Percentiles rank a stretch among this genome's conserved stretches.
Conservation (phyloP, 2,888 invertebrate genomes). For the Drosophila birchii region DNA sequence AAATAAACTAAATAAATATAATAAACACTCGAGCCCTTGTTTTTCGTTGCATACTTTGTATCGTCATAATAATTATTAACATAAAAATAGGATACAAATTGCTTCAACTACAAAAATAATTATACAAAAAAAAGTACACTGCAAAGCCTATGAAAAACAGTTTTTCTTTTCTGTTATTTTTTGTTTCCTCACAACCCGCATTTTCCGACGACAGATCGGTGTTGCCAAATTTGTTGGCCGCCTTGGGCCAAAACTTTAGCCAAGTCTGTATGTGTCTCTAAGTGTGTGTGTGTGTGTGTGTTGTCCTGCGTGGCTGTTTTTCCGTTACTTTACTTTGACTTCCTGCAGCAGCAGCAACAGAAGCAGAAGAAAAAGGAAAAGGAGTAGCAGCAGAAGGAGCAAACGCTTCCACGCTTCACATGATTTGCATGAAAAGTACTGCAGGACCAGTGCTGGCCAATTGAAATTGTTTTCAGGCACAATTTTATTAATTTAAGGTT, state of each 20-base stretch:
- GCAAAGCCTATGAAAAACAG: background rate
- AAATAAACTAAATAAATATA: background rate
- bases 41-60: background rate
- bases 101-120: background rate
- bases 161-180: background rate
- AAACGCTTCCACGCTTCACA: slow-evolving; percentile 21
- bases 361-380: background rate
- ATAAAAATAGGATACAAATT: background rate
- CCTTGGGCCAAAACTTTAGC: slow-evolving; percentile 18
- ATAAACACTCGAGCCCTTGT: background rate
- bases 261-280: slow-evolving; percentile 15
- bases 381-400: background rate
- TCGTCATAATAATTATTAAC: background rate
- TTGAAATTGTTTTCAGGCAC: background rate
- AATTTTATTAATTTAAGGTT: background rate
- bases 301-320: slow-evolving; percentile 55
- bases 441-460: slow-evolving; percentile 9
- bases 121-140: background rate
- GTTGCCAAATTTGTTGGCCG: slow-evolving; percentile 20
- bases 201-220: slow-evolving; percentile 12
- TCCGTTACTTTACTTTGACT: slow-evolving; percentile 72
- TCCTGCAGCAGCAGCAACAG: slow-evolving; percentile 61
- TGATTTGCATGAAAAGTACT: slow-evolving; percentile 41
- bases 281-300: slow-evolving; percentile 11
- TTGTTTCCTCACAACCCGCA: background rate